Evolutionary conservation across 2,113 vertebrate genomes (phyloP).

Genomic region (Passer domesticus): DNA sequence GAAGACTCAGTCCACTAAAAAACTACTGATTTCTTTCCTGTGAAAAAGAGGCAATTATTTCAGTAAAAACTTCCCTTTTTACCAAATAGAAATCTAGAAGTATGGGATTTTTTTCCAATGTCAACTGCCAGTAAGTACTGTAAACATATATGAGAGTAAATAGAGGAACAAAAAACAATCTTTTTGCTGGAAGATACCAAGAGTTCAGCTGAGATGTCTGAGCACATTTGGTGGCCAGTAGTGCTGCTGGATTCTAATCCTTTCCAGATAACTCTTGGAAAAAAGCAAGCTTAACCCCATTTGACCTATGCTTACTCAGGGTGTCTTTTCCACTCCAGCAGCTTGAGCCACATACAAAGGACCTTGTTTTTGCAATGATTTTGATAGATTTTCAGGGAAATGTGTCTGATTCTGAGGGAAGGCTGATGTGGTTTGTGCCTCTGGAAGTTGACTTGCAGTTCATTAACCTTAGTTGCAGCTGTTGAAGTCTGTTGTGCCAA

Average conservation of each 20-base stretch:
- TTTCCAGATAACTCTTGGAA: conserved; percentile 32
- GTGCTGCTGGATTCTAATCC: conserved; percentile 39
- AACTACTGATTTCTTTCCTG: not conserved
- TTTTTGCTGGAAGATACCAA: not conserved
- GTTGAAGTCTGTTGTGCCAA: not conserved
- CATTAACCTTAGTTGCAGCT: not conserved
- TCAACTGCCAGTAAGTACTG: not conserved
- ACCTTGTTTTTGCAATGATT: not conserved
- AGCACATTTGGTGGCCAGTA: not conserved
- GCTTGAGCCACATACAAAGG: not conserved
- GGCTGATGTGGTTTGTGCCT: not conserved
- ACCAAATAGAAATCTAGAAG: not conserved
- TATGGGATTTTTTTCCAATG: not conserved
- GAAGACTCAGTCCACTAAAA: not conserved
- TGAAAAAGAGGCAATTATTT: not conserved
- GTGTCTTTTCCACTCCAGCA: conserved; percentile 14
- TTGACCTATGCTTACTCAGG: not conserved
- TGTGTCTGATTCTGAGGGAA: not conserved
- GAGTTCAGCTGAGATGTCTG: not conserved
- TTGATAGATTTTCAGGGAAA: not conserved
- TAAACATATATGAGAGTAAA: not conserved
- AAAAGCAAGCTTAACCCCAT: conserved; percentile 44
- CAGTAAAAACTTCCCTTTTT: not conserved
- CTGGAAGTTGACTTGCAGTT: conserved; percentile 6
- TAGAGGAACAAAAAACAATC: not conserved